These are phyloP conservation scores for Pogonus chalceus DNA, from an alignment of 1,140 invertebrate species.

Conservation along the genomic window DNA sequence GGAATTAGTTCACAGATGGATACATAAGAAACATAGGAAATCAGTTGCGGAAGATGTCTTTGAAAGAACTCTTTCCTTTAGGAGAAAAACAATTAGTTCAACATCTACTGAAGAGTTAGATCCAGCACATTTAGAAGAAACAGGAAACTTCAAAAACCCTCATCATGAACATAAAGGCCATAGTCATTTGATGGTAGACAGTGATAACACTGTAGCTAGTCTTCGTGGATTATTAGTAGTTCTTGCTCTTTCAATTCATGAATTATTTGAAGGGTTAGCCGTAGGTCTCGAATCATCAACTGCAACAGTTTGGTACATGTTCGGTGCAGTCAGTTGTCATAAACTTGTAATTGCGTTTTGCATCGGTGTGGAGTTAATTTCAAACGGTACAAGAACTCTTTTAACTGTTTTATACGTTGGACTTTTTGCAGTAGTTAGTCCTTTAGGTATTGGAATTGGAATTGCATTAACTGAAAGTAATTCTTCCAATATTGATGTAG, in stretches of 20 bases:
- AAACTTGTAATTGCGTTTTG: slow-evolving; percentile 50
- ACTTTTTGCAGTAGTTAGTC: slow-evolving; percentile 42
- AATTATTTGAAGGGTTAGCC: slow-evolving; percentile 84
- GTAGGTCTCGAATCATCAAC: slow-evolving; percentile 68
- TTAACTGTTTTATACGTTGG: slow-evolving; percentile 37
- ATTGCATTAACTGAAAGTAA: slow-evolving; percentile 28
- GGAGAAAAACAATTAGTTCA: slow-evolving; percentile 15
- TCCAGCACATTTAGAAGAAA: slow-evolving; percentile 7
- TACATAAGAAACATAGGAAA: slow-evolving; percentile 40
- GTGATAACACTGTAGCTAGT: slow-evolving; percentile 52
- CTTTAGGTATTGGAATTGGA: slow-evolving; percentile 43
- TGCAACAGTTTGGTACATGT: slow-evolving; percentile 51
- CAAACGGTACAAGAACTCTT: slow-evolving; percentile 26
- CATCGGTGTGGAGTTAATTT: slow-evolving; percentile 40
- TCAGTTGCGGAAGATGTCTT: slow-evolving; percentile 23
- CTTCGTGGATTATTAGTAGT: slow-evolving; percentile 69
- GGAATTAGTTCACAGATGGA: slow-evolving; percentile 63
- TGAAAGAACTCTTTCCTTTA: slow-evolving; percentile 23
- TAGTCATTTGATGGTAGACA: slow-evolving; percentile 30
- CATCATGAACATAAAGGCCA: slow-evolving; percentile 19
- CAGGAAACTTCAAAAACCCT: slow-evolving; percentile 14
- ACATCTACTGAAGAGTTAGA: neutral
- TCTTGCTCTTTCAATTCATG: slow-evolving; percentile 79
- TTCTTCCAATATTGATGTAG: slow-evolving; percentile 18
- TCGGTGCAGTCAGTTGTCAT: slow-evolving; percentile 43